phyloP scores from a whole-genome alignment of 2,888 invertebrate genomes.

The Empis stercorea region DNA sequence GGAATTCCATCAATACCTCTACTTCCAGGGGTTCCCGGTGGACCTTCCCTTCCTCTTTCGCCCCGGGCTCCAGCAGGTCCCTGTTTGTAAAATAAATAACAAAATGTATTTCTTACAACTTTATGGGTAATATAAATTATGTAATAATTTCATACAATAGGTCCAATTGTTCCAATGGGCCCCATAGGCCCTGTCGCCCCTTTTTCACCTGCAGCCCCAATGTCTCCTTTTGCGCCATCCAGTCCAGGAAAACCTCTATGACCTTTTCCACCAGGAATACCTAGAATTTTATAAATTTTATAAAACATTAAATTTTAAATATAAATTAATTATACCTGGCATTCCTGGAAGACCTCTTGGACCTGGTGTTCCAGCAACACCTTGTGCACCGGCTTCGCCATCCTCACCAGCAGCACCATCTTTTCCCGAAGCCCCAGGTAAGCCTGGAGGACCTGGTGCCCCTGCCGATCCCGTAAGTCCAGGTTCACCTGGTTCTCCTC shows the following conservation, averaged over 20 bases:
- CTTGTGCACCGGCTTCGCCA: conserved; percentile 64
- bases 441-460: conserved; percentile 59
- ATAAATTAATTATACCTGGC: conserved; percentile 41
- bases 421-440: conserved; percentile 56
- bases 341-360: conserved; percentile 58
- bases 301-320: conserved; percentile 48
- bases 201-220: conserved; percentile 62
- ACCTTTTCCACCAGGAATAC: conserved; percentile 69
- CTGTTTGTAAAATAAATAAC: conserved; percentile 29
- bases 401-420: conserved; percentile 68
- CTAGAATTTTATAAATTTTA: conserved; percentile 63
- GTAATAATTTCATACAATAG: conserved; percentile 23
- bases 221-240: conserved; percentile 72
- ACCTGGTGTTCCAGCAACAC: conserved; percentile 57
- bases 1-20: conserved; percentile 67
- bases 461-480: conserved; percentile 59
- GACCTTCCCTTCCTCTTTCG: conserved; percentile 73
- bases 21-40: conserved; percentile 61
- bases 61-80: conserved; percentile 70
- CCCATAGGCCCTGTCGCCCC: conserved; percentile 61
- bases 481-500: conserved; percentile 67
- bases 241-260: conserved; percentile 69
- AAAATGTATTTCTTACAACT: not conserved
- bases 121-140: too few species aligned
- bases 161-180: conserved; percentile 53